These are phyloP conservation scores for Bellardia bayeri DNA, from an alignment of 2,888 invertebrate species.

Conservation along the genomic window DNA sequence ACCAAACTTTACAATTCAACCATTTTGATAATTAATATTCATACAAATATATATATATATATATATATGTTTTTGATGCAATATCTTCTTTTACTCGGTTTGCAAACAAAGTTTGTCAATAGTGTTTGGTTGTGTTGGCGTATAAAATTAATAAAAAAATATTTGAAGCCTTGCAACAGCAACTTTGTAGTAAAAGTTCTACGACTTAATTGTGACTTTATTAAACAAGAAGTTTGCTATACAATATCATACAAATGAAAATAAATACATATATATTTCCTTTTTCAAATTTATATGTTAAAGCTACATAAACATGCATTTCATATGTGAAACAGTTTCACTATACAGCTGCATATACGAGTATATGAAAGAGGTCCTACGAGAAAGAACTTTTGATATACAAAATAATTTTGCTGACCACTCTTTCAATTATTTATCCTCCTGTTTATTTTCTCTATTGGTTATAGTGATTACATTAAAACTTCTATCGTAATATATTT, in stretches of 20 bases:
- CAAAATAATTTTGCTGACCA: neutral
- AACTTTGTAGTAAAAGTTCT: constrained; percentile 32
- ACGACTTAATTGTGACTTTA: constrained; percentile 55
- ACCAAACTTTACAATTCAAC: neutral
- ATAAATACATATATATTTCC: neutral
- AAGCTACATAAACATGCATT: neutral
- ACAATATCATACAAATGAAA: neutral
- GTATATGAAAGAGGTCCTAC: neutral
- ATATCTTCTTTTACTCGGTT: neutral
- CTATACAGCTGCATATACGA: neutral
- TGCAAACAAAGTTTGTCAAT: constrained; percentile 30
- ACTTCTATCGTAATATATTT: too few relatives aligned
- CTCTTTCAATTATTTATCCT: too few relatives aligned
- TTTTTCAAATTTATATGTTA: neutral
- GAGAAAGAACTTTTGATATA: neutral
- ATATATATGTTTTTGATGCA: neutral
- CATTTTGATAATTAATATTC: constrained; percentile 35
- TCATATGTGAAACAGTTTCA: neutral
- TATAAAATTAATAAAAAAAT: constrained; percentile 53
- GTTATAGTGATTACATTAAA: too few relatives aligned
- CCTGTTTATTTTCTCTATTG: too few relatives aligned
- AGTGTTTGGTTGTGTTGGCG: constrained; percentile 44
- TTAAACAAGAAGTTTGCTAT: constrained; percentile 27
- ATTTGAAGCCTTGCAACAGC: constrained; percentile 27
- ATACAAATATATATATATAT: neutral